Base-by-base conservation (phyloP, 2,113 vertebrate species). In the Leuciscus idus region DNA sequence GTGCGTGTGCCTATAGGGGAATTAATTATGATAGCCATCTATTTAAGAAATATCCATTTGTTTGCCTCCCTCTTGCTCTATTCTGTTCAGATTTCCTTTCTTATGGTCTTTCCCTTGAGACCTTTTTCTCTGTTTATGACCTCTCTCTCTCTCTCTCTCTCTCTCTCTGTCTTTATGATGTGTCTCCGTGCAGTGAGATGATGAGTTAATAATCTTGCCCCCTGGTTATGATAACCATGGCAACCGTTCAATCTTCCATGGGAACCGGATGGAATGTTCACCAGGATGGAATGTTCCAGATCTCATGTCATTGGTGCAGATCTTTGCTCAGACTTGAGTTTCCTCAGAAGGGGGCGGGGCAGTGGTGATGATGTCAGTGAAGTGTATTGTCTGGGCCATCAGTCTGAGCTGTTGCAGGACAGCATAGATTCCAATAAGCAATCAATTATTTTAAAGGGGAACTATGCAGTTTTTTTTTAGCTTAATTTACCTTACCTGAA, bases 201-300 rank as follows among this genome's bases (percentile, higher is more conserved):
- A 72, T 17, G 46, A 55, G 75, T 55, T 55, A 77, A 28, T 77
- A 75, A 75, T 75, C 43, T 46, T 36, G 9, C 28, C 50, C 75
- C 17, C 75, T 6, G 59, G 83, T 50, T 73, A 85, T 78, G 28
- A 77, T 52, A 64, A 61, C 79, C 33, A 43, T 64, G 80, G 55
- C 17, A 86, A 76, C 74, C 74, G 52, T 88, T 74, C 61, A 19
- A 50, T 83, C 55, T 68, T 86, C 80, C 81, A 36, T 74, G 50
- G 70, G 80, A 88, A 64, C 68, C 78, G 17, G 72, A 88, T 79
- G 83, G 66, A 72, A 79, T 81, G 77, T 75, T 85, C 59, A 50
- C 1, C 26, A 5, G 52, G 72, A 78, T 72, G 72, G 85, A 85
- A 77, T 64, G 81, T 39, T 86, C 59, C 66, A 74, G 43, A 57